Conservation (phyloP, 2,888 invertebrate species). For the Leptura quadrifasciata region DNA sequence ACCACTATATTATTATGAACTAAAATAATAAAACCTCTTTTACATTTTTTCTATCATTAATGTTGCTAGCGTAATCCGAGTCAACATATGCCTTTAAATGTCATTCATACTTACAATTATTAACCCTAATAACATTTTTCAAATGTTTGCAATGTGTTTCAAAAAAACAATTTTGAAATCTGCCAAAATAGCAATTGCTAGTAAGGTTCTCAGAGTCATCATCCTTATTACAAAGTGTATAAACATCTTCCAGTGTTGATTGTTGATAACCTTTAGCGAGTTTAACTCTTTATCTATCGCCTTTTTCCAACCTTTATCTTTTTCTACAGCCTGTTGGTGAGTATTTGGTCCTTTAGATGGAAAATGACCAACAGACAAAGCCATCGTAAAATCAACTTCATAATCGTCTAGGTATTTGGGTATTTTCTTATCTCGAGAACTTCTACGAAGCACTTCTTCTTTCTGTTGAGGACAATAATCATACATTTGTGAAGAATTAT, state of each 20-base stretch:
- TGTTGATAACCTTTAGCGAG: too few relatives aligned
- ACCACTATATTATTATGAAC: constrained; percentile 46
- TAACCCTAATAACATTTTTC: constrained; percentile 35
- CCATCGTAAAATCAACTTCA: neutral
- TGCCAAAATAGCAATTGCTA: constrained; percentile 51
- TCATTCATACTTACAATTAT: neutral
- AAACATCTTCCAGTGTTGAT: too few relatives aligned
- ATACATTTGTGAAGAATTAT: too few relatives aligned
- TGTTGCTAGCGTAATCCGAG: constrained; percentile 25
- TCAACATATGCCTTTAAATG: neutral
- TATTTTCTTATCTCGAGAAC: too few relatives aligned
- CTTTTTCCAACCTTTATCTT: too few relatives aligned
- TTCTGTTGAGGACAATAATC: too few relatives aligned
- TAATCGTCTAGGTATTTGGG: neutral
- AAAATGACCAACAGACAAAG: neutral
- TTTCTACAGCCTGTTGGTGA: neutral
- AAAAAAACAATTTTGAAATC: constrained; percentile 51
- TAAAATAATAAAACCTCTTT: constrained; percentile 40
- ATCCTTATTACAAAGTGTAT: too few relatives aligned
- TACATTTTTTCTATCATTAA: constrained; percentile 37
- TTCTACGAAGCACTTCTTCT: too few relatives aligned
- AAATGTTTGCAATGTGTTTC: constrained; percentile 48
- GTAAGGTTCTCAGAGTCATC: constrained; percentile 52
- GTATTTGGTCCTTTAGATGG: neutral
- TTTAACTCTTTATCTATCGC: too few relatives aligned